Conservation (phyloP, 2,888 invertebrate genomes). For the Pecten maximus region DNA sequence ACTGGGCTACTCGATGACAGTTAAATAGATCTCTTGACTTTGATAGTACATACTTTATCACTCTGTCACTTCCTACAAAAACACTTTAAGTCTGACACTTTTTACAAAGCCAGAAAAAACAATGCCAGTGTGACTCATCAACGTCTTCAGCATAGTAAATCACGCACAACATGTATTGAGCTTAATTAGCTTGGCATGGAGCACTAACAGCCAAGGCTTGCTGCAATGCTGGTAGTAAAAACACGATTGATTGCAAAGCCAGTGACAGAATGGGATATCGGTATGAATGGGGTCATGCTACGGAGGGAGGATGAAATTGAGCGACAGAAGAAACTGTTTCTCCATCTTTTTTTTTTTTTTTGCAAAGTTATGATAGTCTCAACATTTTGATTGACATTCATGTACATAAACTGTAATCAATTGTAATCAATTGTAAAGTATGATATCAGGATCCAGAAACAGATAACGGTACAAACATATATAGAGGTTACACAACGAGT, state of each 20-base stretch:
- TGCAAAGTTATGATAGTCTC: too few species aligned
- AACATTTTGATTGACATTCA: too few species aligned
- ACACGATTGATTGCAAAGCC: background rate
- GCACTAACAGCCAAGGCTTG: background rate
- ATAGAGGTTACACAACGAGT: too few species aligned
- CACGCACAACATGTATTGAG: constrained; percentile 35
- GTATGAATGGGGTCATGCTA: background rate
- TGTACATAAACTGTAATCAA: too few species aligned
- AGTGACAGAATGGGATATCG: background rate
- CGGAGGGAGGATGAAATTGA: background rate
- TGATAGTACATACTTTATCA: background rate
- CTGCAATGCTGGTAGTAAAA: background rate
- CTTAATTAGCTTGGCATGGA: background rate
- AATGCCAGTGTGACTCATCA: background rate
- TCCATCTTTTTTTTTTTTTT: too few species aligned
- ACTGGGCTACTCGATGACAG: background rate
- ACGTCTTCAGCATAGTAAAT: background rate
- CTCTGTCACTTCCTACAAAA: background rate
- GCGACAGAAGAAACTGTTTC: background rate
- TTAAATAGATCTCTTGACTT: background rate
- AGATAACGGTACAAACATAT: too few species aligned
- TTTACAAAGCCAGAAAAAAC: background rate
- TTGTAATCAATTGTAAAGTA: too few species aligned
- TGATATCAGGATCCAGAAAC: too few species aligned
- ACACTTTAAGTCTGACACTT: background rate